Percentiles rank a stretch among this genome's conserved stretches.
These are phyloP conservation scores for Theristicus caerulescens DNA, from an alignment of 2,113 vertebrate genomes.

Conservation along the genomic window DNA sequence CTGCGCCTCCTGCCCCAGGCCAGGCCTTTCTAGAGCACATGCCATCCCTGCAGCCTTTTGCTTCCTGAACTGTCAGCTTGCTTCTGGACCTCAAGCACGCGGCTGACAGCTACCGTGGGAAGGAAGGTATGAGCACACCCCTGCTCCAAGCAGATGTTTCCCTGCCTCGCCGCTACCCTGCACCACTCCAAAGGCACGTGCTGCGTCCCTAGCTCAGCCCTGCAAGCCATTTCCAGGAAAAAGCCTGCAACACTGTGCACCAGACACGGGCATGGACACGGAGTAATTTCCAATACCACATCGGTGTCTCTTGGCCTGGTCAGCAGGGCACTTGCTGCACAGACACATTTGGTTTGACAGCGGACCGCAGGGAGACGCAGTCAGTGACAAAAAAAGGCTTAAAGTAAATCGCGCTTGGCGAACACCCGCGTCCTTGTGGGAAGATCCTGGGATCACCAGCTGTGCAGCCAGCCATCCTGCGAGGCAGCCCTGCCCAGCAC, in stretches of 20 bases:
- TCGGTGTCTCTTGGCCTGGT: neutral
- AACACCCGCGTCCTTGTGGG: neutral
- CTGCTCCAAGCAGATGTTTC: neutral
- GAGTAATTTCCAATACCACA: neutral
- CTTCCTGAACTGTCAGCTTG: neutral
- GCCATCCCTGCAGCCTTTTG: neutral
- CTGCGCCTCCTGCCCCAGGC: neutral
- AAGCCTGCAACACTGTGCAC: neutral
- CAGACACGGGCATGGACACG: rapidly evolving
- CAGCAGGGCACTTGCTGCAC: neutral
- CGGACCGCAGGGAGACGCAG: rapidly evolving
- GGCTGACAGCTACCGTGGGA: rapidly evolving
- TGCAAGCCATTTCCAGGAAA: neutral
- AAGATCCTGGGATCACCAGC: neutral
- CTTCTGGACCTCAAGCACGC: neutral
- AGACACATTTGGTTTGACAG: neutral
- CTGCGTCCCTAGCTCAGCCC: neutral
- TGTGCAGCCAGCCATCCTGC: neutral
- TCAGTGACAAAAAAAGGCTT: neutral
- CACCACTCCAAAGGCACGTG: no score
- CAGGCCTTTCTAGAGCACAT: neutral
- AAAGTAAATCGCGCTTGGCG: neutral
- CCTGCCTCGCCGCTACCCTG: neutral
- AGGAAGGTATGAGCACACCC: neutral
- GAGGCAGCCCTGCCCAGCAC: neutral